Evolutionary conservation across 2,113 vertebrate genomes (phyloP).

Genomic region (Chinchilla lanigera): DNA sequence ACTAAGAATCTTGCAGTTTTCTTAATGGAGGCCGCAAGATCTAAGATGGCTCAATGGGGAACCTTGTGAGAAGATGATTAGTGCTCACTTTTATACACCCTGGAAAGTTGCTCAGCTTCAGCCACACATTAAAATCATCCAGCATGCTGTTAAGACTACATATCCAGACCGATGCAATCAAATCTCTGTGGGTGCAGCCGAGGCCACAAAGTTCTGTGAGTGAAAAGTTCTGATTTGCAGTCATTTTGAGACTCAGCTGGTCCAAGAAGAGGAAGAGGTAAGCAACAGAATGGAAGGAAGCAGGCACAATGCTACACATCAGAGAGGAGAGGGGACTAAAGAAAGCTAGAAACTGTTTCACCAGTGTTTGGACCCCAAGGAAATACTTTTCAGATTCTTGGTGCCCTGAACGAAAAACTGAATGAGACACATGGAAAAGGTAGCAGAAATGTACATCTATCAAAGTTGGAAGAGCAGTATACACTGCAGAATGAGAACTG

Average conservation of each 20-base stretch:
- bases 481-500: not conserved
- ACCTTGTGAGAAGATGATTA: not conserved
- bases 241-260: not conserved
- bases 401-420: not conserved
- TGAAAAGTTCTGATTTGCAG: not conserved
- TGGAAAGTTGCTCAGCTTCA: not conserved
- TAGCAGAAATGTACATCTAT: not conserved
- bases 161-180: not conserved
- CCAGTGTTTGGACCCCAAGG: not conserved
- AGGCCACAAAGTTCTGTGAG: not conserved
- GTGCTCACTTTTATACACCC: not conserved
- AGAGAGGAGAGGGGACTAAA: not conserved
- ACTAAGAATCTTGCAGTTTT: not conserved
- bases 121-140: not conserved
- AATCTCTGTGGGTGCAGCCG: not conserved
- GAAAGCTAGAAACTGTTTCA: not conserved
- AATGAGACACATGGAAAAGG: not conserved
- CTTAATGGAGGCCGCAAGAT: not conserved
- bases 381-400: not conserved
- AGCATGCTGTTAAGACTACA: not conserved
- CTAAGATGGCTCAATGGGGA: not conserved
- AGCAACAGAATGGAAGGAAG: not conserved
- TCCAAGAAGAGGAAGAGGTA: not conserved
- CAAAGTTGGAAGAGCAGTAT: not conserved
- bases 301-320: no score